A percentile compares a stretch with the other conserved stretches of the same genome.
phyloP scores from a whole-genome alignment of 2,113 vertebrate genomes.

The Aegithalos caudatus region DNA sequence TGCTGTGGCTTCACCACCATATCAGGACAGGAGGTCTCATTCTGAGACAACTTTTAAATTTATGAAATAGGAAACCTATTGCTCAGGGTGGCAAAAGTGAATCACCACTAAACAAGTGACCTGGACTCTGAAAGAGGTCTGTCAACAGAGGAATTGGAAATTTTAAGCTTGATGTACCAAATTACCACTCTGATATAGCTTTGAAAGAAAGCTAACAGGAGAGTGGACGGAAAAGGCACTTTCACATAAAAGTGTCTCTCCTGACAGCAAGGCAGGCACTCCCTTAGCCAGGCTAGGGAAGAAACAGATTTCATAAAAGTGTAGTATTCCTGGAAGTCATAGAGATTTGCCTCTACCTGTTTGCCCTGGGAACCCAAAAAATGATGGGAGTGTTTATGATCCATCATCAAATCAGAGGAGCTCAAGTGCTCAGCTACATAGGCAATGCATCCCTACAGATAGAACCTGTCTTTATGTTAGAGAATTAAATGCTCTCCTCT shows the following conservation, averaged over 20 bases:
- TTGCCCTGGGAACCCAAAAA: neutral
- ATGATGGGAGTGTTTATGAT: neutral
- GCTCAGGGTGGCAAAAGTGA: neutral
- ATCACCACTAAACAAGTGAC: neutral
- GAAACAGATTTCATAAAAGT: neutral
- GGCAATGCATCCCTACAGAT: neutral
- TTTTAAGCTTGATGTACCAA: neutral
- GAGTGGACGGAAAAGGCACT: neutral
- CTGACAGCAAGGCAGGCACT: neutral
- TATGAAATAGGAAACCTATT: constrained; percentile 14
- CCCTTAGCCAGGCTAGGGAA: neutral
- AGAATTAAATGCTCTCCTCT: neutral
- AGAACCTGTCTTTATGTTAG: neutral
- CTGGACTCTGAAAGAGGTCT: neutral
- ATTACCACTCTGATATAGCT: constrained; percentile 17
- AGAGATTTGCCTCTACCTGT: neutral
- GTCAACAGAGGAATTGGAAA: constrained; percentile 6
- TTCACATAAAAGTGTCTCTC: neutral
- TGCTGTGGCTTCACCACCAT: neutral
- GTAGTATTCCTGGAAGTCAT: neutral
- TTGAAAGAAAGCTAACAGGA: constrained; percentile 10
- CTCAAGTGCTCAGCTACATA: neutral
- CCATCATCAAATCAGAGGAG: neutral
- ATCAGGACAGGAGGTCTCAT: neutral
- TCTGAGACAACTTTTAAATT: constrained; percentile 2